Base-by-base conservation (phyloP, 2,888 invertebrate species). In the Meteorus cinctellus region DNA sequence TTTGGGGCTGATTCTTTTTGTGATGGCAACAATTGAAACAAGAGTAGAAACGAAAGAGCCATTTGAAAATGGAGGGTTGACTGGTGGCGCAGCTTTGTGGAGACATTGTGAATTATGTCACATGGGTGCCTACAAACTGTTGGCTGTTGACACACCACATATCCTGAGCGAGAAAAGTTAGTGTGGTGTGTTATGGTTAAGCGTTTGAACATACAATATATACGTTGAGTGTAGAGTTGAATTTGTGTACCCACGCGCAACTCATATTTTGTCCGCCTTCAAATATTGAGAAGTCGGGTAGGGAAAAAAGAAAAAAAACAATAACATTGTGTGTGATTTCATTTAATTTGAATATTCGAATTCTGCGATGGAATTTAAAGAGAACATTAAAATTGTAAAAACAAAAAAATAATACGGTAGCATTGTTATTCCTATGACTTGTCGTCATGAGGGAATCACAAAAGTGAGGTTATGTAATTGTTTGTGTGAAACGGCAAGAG, bases 401-500 rank as follows among this genome's bases (percentile, higher is more conserved):
- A 31, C 10, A 24, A 19, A 24, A 19, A 12, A 8, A 14, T 4
- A 27, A 24, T 24, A 45, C 41, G n/a, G 27, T 45, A 41, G 31
- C 62, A 60, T 68, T 34, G 10, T 45, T 24, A 12, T 24, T 70
- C 41, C 59, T 62, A 76, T 74, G 12, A 41, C 62, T 77, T 78
- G 74, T 74, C 71, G 66, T 62, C 55, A 68, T 51, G 65, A 78
- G 65, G 75, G 59, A 59, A 63, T 68, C 12, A 12, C 45, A 36
- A 79, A 79, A 82, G 82, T 82, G 81, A 81, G 82, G 82, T 82
- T 81, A 82, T 82, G 82, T 80, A 81, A 82, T 81, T 81, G 81
- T 81, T 81, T 81, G 78, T 81, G 78, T 55, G 77, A 76, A 78
- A 24, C 55, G 8, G 10, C 4, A 34, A 2, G 34, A 34, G 55